Evolutionary conservation across 2,888 invertebrate genomes (phyloP), one percentile per base, ranked within the genome.

Genomic region (Conistra vaccinii): DNA sequence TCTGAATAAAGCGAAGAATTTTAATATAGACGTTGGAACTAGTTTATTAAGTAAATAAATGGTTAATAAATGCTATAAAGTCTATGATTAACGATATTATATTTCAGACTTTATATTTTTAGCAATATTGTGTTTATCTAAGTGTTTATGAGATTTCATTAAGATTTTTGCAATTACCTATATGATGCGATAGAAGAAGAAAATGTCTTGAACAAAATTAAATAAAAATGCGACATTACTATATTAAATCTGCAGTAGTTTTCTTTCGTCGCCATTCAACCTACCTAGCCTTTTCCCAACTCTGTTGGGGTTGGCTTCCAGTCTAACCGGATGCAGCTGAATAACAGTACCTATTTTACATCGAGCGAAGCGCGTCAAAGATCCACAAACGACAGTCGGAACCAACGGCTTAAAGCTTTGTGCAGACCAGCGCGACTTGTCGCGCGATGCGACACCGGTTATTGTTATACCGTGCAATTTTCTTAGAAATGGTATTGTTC

Each of bases 61-160:
- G 57, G 14, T 57, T 42, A 39, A 58, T 70, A 48, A 71, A 61
- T 55, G 17, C 17, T 61, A 35, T 39, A 55, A 55, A 70, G 26
- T 61, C 23, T 12, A 48, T 29, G 20, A 29, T 53, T 23, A 61
- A 35, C 60, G 26, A 74, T 39, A 75, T 75, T 48, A 32, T 48
- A 75, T 73, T 80, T 53, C 55, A 73, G 58, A 45, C 35, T 58
- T 77, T 9, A 58, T 71, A 58, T 71, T 71, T 42, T 60, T 57
- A 20, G 63, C 62, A 29, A 72, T 80, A 63, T 29, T 42, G 42
- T 60, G 51, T 29, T 53, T 53, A 35, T 62, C 42, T 39, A 14
- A 14, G 7, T 26, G 26, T 45, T 61, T 76, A 75, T 63, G 62
- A 75, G 29, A 53, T 17, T 63, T 65, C 12, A 80, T 72, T 72